Conservation (phyloP, 2,113 vertebrate species). For the Rhinoptilus africanus region DNA sequence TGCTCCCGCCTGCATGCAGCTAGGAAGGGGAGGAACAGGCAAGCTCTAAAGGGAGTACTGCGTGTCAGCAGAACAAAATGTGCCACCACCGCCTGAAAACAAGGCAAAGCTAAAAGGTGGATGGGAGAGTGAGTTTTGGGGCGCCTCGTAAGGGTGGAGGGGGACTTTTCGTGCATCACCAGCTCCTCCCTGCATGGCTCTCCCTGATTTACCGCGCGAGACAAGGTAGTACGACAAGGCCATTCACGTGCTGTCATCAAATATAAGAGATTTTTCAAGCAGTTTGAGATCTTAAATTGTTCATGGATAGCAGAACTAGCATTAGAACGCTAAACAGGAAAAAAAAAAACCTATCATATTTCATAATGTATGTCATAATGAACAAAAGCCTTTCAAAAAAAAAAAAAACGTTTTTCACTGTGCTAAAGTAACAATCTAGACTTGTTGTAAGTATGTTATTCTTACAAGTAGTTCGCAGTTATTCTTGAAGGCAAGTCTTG, state of each 20-base stretch:
- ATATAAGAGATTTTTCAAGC: constrained; percentile 74
- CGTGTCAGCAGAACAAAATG: constrained; percentile 39
- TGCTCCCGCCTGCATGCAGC: constrained; percentile 50
- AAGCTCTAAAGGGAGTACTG: constrained; percentile 61
- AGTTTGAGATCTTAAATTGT: constrained; percentile 74
- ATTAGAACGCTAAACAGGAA: constrained; percentile 76
- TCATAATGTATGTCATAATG: constrained; percentile 79
- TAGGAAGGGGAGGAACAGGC: constrained; percentile 45
- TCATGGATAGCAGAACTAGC: constrained; percentile 75
- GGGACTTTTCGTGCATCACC: constrained; percentile 21
- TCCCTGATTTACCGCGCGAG: constrained; percentile 25
- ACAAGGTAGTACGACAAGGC: constrained; percentile 65
- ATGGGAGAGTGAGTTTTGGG: constrained; percentile 10
- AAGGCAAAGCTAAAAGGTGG: constrained; percentile 29
- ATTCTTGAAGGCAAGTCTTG: constrained; percentile 99
- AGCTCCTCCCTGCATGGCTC: constrained; percentile 17
- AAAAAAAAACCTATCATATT: constrained; percentile 67
- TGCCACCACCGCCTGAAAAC: background rate
- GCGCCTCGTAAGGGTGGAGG: rapidly evolving
- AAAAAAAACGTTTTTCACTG: constrained; percentile 77
- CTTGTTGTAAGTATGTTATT: constrained; percentile 92
- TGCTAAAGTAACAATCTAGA: constrained; percentile 88
- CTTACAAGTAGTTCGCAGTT: constrained; percentile 99
- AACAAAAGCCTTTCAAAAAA: constrained; percentile 76
- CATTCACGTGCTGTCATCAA: constrained; percentile 71